phyloP scores from a whole-genome alignment of 2,113 vertebrate species.

The Nesogale talazaci region DNA sequence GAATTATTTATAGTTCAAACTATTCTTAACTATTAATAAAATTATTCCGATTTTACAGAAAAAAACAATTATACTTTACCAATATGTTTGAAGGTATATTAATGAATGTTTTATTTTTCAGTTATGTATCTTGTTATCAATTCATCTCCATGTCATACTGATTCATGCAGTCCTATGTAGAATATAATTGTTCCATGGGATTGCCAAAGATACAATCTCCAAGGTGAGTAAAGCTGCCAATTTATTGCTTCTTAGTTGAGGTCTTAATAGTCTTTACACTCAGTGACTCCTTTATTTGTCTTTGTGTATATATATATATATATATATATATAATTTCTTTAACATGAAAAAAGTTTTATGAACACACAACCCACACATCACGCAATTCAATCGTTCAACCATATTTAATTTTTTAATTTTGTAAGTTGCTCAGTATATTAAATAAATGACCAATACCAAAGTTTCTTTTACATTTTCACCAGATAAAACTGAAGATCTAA shows the following conservation, averaged over 20 bases:
- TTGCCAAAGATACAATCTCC: neutral
- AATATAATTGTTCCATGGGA: neutral
- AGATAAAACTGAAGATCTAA: neutral
- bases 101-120: neutral
- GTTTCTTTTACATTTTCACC: neutral
- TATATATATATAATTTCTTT: neutral
- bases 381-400: too few relatives aligned
- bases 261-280: neutral
- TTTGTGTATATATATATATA: neutral
- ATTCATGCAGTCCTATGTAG: neutral
- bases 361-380: too few relatives aligned
- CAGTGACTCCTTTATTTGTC: neutral
- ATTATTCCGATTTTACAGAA: neutral
- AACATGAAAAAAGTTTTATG: too few relatives aligned
- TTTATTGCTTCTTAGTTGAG: neutral
- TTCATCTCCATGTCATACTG: neutral
- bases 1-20: neutral
- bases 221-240: neutral
- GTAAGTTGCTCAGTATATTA: neutral
- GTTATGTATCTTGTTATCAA: neutral
- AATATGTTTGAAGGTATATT: neutral
- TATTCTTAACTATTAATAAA: neutral
- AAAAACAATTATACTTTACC: neutral
- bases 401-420: slow-evolving; percentile 29
- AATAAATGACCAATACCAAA: neutral